A percentile compares a stretch with the other conserved stretches of the same genome.
These are phyloP conservation scores for Miichthys miiuy DNA, from an alignment of 2,797 vertebrate species.

Conservation along the genomic window DNA sequence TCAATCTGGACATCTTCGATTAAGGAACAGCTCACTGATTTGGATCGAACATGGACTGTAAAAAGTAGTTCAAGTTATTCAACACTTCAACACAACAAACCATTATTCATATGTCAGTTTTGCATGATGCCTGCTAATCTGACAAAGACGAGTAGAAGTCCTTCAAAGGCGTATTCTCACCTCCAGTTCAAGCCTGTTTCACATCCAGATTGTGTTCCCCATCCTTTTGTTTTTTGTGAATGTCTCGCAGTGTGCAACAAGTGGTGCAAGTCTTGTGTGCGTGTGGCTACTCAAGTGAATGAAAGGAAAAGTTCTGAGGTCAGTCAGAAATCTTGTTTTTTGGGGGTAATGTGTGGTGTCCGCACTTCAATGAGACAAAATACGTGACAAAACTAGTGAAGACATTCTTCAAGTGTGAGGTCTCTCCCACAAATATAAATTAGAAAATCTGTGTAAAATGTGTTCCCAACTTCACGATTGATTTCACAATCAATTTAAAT, in stretches of 20 bases:
- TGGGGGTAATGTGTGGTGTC: background rate
- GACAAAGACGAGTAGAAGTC: background rate
- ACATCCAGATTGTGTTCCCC: conserved; percentile 1
- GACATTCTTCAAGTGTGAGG: conserved; percentile 39
- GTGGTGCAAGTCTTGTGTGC: background rate
- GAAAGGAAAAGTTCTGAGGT: conserved; percentile 12
- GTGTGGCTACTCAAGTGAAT: conserved; percentile 5
- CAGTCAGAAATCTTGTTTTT: conserved; percentile 11
- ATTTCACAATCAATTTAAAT: conserved; percentile 48
- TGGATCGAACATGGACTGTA: background rate
- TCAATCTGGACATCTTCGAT: background rate
- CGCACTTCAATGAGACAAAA: background rate
- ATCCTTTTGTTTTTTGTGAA: conserved; percentile 14
- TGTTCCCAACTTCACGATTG: conserved; percentile 33
- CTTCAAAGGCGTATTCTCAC: background rate
- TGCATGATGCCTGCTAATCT: background rate
- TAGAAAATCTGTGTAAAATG: conserved; percentile 21
- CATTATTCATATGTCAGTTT: background rate
- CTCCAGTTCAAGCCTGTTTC: background rate
- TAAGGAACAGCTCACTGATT: background rate
- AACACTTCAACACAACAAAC: background rate
- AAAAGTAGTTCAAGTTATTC: background rate
- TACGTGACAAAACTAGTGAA: conserved; percentile 10
- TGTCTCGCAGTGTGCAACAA: background rate
- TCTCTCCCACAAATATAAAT: conserved; percentile 44